Conservation (phyloP, 2,113 vertebrate species). For the Scortum barcoo region DNA sequence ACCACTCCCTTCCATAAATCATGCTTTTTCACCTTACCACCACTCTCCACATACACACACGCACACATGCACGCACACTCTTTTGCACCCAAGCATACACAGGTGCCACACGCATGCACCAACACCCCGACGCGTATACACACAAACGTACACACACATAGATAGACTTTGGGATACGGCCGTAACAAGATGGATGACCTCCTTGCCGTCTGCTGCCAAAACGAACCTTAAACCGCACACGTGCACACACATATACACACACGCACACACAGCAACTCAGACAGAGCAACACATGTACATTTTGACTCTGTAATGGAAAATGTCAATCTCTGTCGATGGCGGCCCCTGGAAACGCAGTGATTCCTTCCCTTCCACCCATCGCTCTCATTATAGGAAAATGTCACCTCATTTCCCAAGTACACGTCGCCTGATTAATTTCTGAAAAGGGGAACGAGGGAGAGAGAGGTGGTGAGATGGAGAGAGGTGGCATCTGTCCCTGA, state of each 20-base stretch:
- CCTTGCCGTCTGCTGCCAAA: constrained; percentile 71
- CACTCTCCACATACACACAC: constrained; percentile 34
- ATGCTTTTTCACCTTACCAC: constrained; percentile 66
- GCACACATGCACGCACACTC: constrained; percentile 28
- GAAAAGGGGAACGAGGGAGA: constrained; percentile 56
- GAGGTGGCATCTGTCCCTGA: constrained; percentile 49
- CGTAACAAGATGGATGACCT: constrained; percentile 82
- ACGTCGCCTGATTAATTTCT: constrained; percentile 81
- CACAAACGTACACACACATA: constrained; percentile 56
- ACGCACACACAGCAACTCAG: constrained; percentile 51
- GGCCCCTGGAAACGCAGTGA: constrained; percentile 66
- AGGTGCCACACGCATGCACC: constrained; percentile 37
- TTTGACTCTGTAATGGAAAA: constrained; percentile 88
- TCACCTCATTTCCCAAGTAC: constrained; percentile 83
- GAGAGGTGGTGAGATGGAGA: constrained; percentile 49
- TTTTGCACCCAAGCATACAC: constrained; percentile 23
- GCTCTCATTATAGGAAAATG: constrained; percentile 85
- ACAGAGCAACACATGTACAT: constrained; percentile 84
- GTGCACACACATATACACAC: constrained; percentile 31
- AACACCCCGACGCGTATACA: constrained; percentile 1
- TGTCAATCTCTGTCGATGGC: constrained; percentile 83
- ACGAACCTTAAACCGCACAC: constrained; percentile 46
- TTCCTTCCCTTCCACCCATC: constrained; percentile 72
- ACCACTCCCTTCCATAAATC: constrained; percentile 85
- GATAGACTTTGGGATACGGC: constrained; percentile 73